Base-by-base conservation (phyloP, 2,888 invertebrate species). In the Apotomis betuletana region DNA sequence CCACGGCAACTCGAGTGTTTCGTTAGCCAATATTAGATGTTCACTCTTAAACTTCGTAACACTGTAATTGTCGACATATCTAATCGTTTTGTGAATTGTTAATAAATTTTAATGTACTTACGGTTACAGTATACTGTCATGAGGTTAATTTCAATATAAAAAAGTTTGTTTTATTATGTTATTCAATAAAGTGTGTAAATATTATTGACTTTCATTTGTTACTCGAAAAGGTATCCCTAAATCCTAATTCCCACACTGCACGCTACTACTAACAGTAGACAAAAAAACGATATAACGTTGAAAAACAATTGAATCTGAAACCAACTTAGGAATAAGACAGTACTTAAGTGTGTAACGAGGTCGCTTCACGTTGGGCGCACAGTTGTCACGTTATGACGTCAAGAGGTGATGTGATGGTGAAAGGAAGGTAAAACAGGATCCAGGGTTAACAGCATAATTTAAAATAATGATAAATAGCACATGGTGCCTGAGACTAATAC, bases 181-280 rank as follows among this genome's bases (percentile, higher is more conserved):
- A 86, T 90, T 92, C 89, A 94, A 93, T 93, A 94, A 94, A 94
- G 93, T 93, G 93, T 93, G 93, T 94, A 94, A 90, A 93, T 93
- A 91, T 89, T 80, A 69, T 5, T 41, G 68, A 61, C 27, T 67
- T 79, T 86, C 13, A 68, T 72, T 68, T 57, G 5, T 13, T 38
- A 41, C 6, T 41, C 5, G 6, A 38, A 4, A 51, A 51, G 9
- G n/a, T 36, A 3, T 27, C 10, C 12, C 10, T 6, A 49, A 49
- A 49, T 6, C 9, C 10, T 49, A 9, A 49, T 9, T 49, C 49
- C 2, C 49, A 49, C 49, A 6, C 6, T 6, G 6, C 5, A 41
- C 41, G 41, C 5, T 41, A 41, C 41, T 6, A 41, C 27, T 27
- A 27, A 27, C 27, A 27, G 41, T 41, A 41, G 41, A 6, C 6